Percentiles rank a stretch among this genome's conserved stretches.
phyloP scores from a whole-genome alignment of 1,140 invertebrate genomes.

The Pollicipes pollicipes region DNA sequence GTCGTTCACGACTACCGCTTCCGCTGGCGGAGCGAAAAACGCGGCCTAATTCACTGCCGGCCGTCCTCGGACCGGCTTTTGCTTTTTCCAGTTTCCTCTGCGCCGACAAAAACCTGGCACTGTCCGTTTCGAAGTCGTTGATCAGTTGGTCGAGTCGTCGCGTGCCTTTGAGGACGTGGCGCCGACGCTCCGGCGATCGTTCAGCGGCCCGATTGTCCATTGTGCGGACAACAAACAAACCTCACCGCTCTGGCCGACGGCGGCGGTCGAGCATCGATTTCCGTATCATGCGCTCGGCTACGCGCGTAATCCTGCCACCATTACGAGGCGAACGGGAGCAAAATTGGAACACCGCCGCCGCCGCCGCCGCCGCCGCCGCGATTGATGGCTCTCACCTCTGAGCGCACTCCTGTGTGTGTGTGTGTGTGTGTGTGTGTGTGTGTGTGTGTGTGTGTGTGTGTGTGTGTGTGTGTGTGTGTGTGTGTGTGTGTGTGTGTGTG shows the following conservation, averaged over 20 bases:
- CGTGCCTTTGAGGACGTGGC: background rate
- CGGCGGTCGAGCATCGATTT: background rate
- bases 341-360: background rate
- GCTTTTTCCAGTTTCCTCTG: background rate
- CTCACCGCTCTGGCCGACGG: background rate
- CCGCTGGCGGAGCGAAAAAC: too few species aligned
- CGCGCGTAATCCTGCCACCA: background rate
- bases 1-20: too few species aligned
- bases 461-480: too few species aligned
- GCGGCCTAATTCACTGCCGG: too few species aligned
- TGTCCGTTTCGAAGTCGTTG: background rate
- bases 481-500: too few species aligned
- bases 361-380: too few species aligned
- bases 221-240: background rate
- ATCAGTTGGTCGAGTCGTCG: background rate
- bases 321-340: background rate
- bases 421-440: too few species aligned
- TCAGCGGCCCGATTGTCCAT: background rate
- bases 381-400: too few species aligned
- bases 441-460: too few species aligned
- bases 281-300: background rate
- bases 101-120: background rate
- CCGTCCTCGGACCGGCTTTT: too few species aligned
- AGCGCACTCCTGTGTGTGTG: too few species aligned
- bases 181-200: too few species aligned